Percentiles rank a stretch among this genome's conserved stretches.
Conservation (phyloP, 2,113 vertebrate species). For the Phaethon lepturus region DNA sequence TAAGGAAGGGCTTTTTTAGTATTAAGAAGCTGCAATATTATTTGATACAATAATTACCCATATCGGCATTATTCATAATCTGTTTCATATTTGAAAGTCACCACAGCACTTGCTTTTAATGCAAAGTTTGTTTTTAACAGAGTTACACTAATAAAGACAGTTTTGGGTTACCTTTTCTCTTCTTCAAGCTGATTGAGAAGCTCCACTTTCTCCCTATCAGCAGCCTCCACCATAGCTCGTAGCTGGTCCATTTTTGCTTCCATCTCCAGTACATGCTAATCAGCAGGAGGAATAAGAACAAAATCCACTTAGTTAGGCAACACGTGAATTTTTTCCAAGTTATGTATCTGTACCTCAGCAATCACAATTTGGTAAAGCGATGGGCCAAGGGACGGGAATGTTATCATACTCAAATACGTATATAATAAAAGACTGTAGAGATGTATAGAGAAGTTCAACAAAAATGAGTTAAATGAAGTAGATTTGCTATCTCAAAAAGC, state of each 20-base stretch:
- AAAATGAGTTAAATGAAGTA: not conserved
- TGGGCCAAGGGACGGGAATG: not conserved
- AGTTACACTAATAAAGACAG: not conserved
- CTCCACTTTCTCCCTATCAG: slow-evolving; percentile 96
- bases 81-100: not conserved
- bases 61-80: not conserved
- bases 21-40: not conserved
- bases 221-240: slow-evolving; percentile 92
- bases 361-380: not conserved
- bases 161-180: slow-evolving; percentile 87
- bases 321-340: not conserved
- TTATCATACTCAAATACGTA: not conserved
- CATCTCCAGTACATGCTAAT: slow-evolving; percentile 87
- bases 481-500: not conserved
- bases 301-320: not conserved
- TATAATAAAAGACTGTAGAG: not conserved
- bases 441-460: not conserved
- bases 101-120: not conserved
- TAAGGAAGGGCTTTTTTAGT: not conserved
- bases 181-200: slow-evolving; percentile 96
- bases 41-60: not conserved
- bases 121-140: not conserved
- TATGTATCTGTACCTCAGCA: not conserved
- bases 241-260: slow-evolving; percentile 98
- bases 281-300: not conserved